phyloP scores from a whole-genome alignment of 2,113 vertebrate genomes.

The Eudorcas thomsonii region DNA sequence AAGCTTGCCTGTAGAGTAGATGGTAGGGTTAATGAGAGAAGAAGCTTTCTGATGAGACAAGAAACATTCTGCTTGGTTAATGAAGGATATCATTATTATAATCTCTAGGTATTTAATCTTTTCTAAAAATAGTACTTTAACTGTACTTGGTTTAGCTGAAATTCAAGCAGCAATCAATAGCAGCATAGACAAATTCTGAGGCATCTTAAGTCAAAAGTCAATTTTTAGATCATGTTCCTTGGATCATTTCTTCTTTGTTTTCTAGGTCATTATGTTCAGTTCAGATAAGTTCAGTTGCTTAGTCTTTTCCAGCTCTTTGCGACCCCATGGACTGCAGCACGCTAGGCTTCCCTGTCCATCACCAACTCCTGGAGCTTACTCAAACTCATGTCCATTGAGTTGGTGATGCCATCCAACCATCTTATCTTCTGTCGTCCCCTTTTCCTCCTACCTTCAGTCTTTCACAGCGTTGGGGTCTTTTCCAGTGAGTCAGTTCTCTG shows the following conservation, averaged over 20 bases:
- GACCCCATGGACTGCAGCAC: neutral
- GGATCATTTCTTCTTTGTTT: neutral
- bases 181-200: neutral
- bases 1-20: neutral
- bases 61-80: neutral
- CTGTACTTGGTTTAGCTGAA: neutral
- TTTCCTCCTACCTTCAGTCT: neutral
- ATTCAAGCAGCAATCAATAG: neutral
- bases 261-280: neutral
- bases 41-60: neutral
- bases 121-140: neutral
- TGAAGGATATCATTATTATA: neutral
- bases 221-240: neutral
- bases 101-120: neutral
- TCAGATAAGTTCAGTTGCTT: neutral
- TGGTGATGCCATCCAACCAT: neutral
- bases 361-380: neutral
- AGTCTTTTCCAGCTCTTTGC: neutral
- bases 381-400: neutral
- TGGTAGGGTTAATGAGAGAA: neutral
- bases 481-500: neutral
- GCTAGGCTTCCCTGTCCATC: neutral
- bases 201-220: neutral
- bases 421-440: neutral
- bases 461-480: rapidly evolving